Evolutionary conservation across 2,113 vertebrate genomes (phyloP).

Genomic region (Ursus arctos): DNA sequence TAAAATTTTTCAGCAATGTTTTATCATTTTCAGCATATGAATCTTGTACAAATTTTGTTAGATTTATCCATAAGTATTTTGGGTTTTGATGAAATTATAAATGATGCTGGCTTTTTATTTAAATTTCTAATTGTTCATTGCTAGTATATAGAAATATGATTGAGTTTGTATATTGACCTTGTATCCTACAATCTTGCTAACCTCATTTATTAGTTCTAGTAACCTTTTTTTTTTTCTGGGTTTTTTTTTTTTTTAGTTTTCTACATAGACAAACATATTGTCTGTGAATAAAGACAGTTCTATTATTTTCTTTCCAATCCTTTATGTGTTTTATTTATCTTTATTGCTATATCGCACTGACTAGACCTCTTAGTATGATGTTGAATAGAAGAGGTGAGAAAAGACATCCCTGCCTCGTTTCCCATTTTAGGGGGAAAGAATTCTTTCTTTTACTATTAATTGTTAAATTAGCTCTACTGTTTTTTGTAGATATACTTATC

Average conservation of each 20-base stretch:
- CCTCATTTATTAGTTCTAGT: not conserved
- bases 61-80: not conserved
- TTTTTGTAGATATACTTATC: not conserved
- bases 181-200: not conserved
- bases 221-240: not conserved
- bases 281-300: not conserved
- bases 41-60: not conserved
- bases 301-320: slow-evolving; percentile 10
- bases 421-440: not conserved
- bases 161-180: not conserved
- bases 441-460: not conserved
- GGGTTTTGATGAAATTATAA: not conserved
- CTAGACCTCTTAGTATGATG: not conserved
- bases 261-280: not conserved
- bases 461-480: not conserved
- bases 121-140: not conserved
- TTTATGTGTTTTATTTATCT: slow-evolving; percentile 37
- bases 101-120: not conserved
- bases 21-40: not conserved
- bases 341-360: not conserved
- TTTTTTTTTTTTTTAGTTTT: not conserved
- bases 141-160: not conserved
- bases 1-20: not conserved
- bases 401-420: not conserved
- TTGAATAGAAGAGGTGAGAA: not conserved